These are phyloP conservation scores for Phymatocera aterrima DNA, from an alignment of 2,888 invertebrate genomes.

Conservation along the genomic window DNA sequence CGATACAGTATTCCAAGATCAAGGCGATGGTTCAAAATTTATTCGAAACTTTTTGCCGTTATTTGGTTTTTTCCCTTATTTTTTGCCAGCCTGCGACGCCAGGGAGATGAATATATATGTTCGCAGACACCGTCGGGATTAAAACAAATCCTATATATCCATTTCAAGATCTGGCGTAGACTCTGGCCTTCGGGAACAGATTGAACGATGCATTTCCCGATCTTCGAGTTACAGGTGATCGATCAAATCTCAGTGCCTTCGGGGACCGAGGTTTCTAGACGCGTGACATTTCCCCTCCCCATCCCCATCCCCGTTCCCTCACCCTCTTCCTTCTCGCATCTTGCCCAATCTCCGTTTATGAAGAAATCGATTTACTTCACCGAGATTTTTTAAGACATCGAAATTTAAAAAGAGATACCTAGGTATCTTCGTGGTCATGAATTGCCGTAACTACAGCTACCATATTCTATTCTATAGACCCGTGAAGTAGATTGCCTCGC, in stretches of 20 bases:
- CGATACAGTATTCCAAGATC: background rate
- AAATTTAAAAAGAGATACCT: constrained; percentile 5
- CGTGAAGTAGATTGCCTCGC: background rate
- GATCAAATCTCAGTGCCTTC: constrained; percentile 38
- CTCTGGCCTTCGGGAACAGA: constrained; percentile 25
- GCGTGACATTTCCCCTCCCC: background rate
- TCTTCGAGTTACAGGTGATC: constrained; percentile 31
- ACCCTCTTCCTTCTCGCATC: no score
- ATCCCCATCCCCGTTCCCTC: no score
- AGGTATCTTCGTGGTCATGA: background rate
- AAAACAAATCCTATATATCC: constrained; percentile 39
- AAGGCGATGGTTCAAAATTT: constrained; percentile 12
- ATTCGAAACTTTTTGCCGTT: constrained; percentile 11
- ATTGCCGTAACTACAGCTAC: constrained; percentile 13
- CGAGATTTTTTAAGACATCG: constrained; percentile 12
- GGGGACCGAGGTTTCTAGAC: constrained; percentile 25
- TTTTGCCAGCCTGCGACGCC: constrained; percentile 26
- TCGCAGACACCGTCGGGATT: constrained; percentile 40
- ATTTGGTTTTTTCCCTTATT: background rate
- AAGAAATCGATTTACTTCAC: constrained; percentile 34
- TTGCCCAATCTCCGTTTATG: background rate
- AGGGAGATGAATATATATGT: constrained; percentile 32
- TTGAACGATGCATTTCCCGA: constrained; percentile 43
- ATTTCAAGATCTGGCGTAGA: constrained; percentile 20
- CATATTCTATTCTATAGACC: background rate